Evolutionary conservation across 2,113 vertebrate genomes (phyloP).

Genomic region (Halcyon senegalensis): DNA sequence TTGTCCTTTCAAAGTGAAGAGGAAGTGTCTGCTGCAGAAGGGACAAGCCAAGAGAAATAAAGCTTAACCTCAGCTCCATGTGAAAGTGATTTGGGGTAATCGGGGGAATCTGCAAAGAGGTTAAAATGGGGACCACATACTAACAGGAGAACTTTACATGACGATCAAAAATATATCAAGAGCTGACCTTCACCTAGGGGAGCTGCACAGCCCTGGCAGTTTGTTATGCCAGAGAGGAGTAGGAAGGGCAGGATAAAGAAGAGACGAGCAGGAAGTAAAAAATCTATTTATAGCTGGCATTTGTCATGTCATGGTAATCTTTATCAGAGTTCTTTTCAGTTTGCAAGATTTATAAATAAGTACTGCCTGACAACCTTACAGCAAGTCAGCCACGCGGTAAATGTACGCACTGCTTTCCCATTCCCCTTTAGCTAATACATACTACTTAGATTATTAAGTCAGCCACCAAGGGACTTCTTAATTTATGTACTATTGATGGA

Average conservation of each 20-base stretch:
- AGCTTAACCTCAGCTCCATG: slow-evolving; percentile 87
- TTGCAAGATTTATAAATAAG: background rate
- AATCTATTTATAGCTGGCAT: slow-evolving; percentile 30
- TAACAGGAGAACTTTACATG: slow-evolving; percentile 66
- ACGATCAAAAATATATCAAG: slow-evolving; percentile 39
- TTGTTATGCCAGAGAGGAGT: fast-evolving
- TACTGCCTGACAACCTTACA: background rate
- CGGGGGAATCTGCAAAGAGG: slow-evolving; percentile 76
- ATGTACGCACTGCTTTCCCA: background rate
- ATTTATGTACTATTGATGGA: background rate
- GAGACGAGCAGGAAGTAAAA: slow-evolving; percentile 23
- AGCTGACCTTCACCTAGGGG: slow-evolving; percentile 56
- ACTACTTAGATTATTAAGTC: background rate
- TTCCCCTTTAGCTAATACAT: background rate
- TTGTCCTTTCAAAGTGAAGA: slow-evolving; percentile 87
- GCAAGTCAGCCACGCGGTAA: background rate
- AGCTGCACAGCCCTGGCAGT: background rate
- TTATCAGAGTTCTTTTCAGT: background rate
- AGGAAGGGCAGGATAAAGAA: background rate
- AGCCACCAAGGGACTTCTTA: background rate
- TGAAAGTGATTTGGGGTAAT: slow-evolving; percentile 90
- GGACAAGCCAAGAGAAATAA: slow-evolving; percentile 90
- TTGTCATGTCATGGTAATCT: slow-evolving; percentile 27
- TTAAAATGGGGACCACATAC: slow-evolving; percentile 77
- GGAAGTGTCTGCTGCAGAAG: slow-evolving; percentile 85